A percentile compares a stretch with the other conserved stretches of the same genome.
These are phyloP conservation scores for Alectoris magna DNA, from an alignment of 2,797 vertebrate species.

Conservation along the genomic window DNA sequence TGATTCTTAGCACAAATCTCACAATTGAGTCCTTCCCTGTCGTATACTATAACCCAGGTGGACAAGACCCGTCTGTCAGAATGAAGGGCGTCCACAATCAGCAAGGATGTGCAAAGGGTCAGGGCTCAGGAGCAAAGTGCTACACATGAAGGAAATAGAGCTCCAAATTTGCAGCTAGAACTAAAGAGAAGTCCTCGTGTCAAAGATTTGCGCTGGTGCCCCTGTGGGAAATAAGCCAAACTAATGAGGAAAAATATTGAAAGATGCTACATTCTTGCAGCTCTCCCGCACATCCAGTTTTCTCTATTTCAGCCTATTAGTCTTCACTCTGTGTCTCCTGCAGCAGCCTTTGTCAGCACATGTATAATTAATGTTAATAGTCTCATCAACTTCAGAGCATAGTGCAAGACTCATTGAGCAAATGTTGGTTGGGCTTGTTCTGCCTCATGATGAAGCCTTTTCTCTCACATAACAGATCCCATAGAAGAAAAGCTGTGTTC, in stretches of 20 bases:
- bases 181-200: not conserved
- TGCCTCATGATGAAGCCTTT: not conserved
- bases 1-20: not conserved
- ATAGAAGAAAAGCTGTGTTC: not conserved
- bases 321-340: slow-evolving; percentile 51
- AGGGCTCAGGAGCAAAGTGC: not conserved
- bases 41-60: not conserved
- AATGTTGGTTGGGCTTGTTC: slow-evolving; percentile 34
- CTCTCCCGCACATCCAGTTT: slow-evolving; percentile 17
- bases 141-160: not conserved
- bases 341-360: slow-evolving; percentile 44
- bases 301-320: slow-evolving; percentile 49
- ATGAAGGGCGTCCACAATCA: not conserved
- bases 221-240: slow-evolving; percentile 30
- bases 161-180: not conserved
- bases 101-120: not conserved
- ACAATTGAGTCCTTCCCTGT: not conserved
- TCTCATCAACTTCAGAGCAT: slow-evolving; percentile 39
- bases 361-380: slow-evolving; percentile 65
- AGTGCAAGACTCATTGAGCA: slow-evolving; percentile 47
- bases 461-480: not conserved
- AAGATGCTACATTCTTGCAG: slow-evolving; percentile 22
- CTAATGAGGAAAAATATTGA: slow-evolving; percentile 54
- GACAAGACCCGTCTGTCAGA: not conserved
- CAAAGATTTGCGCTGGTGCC: not conserved